These are phyloP conservation scores for Athalia circularis DNA, from an alignment of 2,888 invertebrate genomes.

Conservation along the genomic window DNA sequence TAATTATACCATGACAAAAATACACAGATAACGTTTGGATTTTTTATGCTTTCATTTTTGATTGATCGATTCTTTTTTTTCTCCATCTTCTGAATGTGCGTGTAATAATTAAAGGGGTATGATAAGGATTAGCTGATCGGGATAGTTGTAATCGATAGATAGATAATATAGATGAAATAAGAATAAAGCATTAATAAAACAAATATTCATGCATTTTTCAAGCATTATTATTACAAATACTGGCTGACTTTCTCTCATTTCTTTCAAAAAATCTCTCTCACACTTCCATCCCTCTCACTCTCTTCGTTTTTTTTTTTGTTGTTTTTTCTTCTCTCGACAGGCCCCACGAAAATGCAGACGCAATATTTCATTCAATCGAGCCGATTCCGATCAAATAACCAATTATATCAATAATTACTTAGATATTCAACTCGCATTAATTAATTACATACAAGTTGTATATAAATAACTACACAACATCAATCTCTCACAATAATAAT, in stretches of 20 bases:
- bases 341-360: constrained; percentile 37
- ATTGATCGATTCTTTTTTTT: background rate
- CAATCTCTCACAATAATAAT: constrained; percentile 52
- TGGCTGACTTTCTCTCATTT: constrained; percentile 72
- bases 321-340: constrained; percentile 28
- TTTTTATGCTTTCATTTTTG: no score
- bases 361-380: constrained; percentile 17
- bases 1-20: background rate
- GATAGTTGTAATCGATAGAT: constrained; percentile 54
- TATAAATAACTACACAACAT: constrained; percentile 48
- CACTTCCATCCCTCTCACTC: background rate
- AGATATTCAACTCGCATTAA: no score
- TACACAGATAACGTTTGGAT: background rate
- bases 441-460: constrained; percentile 54
- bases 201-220: constrained; percentile 90
- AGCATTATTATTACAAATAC: constrained; percentile 91
- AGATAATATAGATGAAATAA: constrained; percentile 47
- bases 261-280: background rate
- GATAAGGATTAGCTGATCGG: constrained; percentile 16
- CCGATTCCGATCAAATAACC: no score
- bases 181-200: constrained; percentile 81
- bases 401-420: no score
- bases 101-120: background rate
- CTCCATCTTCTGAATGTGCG: background rate
- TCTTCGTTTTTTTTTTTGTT: background rate